Evolutionary conservation across 2,888 invertebrate species (phyloP).

Genomic region (Rhagium mordax): DNA sequence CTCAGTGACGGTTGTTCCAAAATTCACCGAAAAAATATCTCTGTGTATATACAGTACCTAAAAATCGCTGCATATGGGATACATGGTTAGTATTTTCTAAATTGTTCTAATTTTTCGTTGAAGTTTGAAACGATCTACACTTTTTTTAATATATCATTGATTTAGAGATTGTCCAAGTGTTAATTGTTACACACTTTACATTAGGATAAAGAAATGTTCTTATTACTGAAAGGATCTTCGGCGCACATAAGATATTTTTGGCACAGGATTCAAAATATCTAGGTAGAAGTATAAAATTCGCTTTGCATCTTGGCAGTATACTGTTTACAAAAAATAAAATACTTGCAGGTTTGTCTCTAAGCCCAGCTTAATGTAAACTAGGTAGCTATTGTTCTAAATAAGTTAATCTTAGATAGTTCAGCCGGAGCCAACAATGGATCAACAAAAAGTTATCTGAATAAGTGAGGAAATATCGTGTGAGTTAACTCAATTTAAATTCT

Average conservation of each 20-base stretch:
- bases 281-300: constrained; percentile 35
- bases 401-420: too few species aligned
- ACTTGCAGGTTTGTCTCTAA: constrained; percentile 16
- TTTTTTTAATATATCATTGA: constrained; percentile 38
- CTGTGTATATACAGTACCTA: constrained; percentile 56
- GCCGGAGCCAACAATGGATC: too few species aligned
- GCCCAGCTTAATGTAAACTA: too few species aligned
- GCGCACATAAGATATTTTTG: constrained; percentile 55
- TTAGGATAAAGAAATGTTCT: constrained; percentile 20
- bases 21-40: constrained; percentile 65
- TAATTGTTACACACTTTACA: constrained; percentile 29
- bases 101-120: constrained; percentile 63
- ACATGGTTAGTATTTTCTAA: constrained; percentile 39
- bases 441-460: too few species aligned
- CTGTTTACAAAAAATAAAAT: constrained; percentile 14
- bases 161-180: constrained; percentile 56
- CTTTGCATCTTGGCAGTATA: constrained; percentile 24
- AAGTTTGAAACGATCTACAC: constrained; percentile 66
- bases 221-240: constrained; percentile 45
- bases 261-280: constrained; percentile 51
- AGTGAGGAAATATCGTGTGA: too few species aligned
- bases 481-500: too few species aligned
- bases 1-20: constrained; percentile 59
- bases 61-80: constrained; percentile 45
- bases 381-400: too few species aligned